A percentile compares a stretch with the other conserved stretches of the same genome.
phyloP scores from a whole-genome alignment of 2,113 vertebrate genomes.

The Ondatra zibethicus region DNA sequence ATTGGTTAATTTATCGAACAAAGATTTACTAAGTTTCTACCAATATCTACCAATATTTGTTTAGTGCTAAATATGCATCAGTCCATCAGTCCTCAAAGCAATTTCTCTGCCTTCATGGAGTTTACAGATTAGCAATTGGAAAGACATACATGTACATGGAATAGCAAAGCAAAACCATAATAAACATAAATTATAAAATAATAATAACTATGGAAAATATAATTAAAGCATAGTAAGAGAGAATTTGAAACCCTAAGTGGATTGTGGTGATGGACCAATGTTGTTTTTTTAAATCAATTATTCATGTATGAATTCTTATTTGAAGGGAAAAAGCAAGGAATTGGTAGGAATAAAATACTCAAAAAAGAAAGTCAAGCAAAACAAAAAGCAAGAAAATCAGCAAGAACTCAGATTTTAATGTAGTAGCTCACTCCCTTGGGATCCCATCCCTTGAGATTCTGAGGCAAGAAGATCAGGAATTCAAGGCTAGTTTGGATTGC shows the following conservation, averaged over 20 bases:
- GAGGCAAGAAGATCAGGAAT: background rate
- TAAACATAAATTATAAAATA: background rate
- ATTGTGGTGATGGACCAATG: background rate
- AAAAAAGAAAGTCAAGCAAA: background rate
- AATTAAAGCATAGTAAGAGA: background rate
- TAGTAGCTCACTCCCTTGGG: too few relatives aligned
- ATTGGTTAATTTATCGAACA: background rate
- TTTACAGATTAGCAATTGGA: background rate
- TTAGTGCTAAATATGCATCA: background rate
- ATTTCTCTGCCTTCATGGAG: background rate
- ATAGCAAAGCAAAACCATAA: background rate
- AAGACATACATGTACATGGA: too few relatives aligned
- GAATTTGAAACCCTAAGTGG: background rate
- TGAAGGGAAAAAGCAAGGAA: background rate
- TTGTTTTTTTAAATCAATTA: background rate
- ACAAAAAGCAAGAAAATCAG: too few relatives aligned
- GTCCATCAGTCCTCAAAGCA: background rate
- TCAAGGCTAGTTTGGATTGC: background rate
- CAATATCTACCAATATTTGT: background rate
- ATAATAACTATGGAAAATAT: background rate
- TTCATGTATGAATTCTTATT: background rate
- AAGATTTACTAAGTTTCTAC: background rate
- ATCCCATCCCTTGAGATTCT: background rate
- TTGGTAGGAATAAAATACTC: background rate
- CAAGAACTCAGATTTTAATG: too few relatives aligned